A percentile compares a stretch with the other conserved stretches of the same genome.
Conservation (phyloP, 2,113 vertebrate genomes). For the Stercorarius parasiticus region DNA sequence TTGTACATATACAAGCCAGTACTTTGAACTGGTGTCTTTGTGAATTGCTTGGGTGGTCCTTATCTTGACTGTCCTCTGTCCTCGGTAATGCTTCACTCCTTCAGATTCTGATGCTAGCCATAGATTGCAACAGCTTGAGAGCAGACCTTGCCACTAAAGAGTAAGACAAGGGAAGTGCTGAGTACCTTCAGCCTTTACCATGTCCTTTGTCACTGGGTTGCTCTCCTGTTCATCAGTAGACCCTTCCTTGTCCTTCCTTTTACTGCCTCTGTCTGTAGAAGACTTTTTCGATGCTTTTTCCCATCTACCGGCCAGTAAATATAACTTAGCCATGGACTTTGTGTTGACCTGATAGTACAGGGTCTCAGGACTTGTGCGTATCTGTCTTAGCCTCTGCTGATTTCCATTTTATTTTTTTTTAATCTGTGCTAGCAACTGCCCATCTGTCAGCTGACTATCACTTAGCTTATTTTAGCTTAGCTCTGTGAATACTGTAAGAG, state of each 20-base stretch:
- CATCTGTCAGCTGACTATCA: not conserved
- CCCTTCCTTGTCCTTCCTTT: not conserved
- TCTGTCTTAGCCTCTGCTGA: not conserved
- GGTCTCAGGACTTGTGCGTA: not conserved
- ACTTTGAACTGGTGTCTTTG: not conserved
- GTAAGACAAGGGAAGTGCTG: not conserved
- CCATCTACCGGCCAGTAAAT: not conserved
- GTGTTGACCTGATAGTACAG: not conserved
- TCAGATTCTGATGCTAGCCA: not conserved
- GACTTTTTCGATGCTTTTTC: not conserved
- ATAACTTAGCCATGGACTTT: not conserved
- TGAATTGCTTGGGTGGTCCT: not conserved
- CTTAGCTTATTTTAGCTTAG: not conserved
- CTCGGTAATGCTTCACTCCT: not conserved
- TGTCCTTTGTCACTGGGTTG: not conserved
- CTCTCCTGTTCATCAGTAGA: not conserved
- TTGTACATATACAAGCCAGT: not conserved
- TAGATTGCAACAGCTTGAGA: not conserved
- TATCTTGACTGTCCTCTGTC: not conserved
- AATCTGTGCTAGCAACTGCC: not conserved
- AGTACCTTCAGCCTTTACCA: not conserved
- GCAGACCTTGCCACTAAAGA: not conserved
- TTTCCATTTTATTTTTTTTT: not conserved
- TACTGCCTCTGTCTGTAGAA: not conserved
- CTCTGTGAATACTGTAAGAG: not conserved